Percentiles rank a stretch among this genome's conserved stretches.
These are phyloP conservation scores for Brachionus asplanchnoidis DNA, from an alignment of 1,140 invertebrate species.

Conservation along the genomic window DNA sequence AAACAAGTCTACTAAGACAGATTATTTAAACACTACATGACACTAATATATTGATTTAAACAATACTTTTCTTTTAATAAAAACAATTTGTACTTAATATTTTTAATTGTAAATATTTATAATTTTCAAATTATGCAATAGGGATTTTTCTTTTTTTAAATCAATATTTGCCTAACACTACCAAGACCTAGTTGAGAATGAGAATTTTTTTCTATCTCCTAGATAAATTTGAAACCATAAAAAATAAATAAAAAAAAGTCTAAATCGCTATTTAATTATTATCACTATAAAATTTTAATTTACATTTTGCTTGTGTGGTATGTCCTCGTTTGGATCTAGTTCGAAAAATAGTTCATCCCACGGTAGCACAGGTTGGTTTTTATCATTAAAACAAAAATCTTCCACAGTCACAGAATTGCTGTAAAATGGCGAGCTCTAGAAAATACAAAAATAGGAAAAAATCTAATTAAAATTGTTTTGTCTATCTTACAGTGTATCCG, in stretches of 20 bases:
- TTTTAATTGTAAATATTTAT: not conserved
- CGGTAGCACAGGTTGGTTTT: conserved; percentile 1
- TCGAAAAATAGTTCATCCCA: conserved; percentile 40
- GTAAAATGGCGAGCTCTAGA: conserved; percentile 17
- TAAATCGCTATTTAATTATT: not conserved
- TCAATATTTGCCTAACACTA: not conserved
- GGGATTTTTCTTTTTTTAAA: not conserved
- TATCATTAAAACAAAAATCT: conserved; percentile 5
- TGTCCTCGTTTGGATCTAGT: conserved; percentile 33
- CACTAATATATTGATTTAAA: not conserved
- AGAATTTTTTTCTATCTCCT: not conserved
- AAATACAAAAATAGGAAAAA: not conserved
- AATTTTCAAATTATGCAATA: not conserved
- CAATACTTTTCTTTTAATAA: not conserved
- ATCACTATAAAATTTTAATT: not conserved
- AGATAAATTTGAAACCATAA: not conserved
- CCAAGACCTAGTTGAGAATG: not conserved
- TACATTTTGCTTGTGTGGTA: conserved; percentile 18
- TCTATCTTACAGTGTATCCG: conserved; percentile 27
- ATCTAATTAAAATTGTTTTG: not conserved
- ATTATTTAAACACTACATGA: not conserved
- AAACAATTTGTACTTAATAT: not conserved
- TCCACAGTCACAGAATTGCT: conserved; percentile 23
- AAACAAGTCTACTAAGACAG: not conserved
- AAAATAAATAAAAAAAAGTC: not conserved